phyloP scores from a whole-genome alignment of 2,113 vertebrate species.

The Apodemus speciosus region DNA sequence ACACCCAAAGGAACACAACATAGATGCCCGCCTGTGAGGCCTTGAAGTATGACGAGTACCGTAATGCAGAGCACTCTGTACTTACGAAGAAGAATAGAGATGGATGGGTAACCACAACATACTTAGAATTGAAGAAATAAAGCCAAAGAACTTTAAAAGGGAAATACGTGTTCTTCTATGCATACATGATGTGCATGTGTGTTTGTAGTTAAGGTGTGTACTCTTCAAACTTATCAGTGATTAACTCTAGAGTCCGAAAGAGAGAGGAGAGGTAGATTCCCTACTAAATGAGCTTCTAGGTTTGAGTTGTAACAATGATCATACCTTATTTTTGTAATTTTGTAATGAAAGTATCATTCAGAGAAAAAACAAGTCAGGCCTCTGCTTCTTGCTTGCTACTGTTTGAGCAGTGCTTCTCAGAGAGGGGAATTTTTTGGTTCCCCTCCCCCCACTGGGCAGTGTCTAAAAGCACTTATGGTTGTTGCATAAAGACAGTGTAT shows the following conservation, averaged over 20 bases:
- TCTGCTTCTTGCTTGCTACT: background rate
- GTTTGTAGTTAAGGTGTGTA: background rate
- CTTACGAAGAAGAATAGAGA: background rate
- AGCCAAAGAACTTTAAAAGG: background rate
- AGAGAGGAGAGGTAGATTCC: background rate
- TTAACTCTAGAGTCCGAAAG: background rate
- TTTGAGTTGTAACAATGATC: constrained; percentile 1
- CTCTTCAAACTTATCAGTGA: background rate
- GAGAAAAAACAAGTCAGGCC: background rate
- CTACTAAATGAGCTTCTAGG: background rate
- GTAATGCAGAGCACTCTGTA: background rate
- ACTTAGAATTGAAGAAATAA: background rate
- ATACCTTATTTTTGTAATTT: background rate
- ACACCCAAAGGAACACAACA: background rate
- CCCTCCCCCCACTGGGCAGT: background rate
- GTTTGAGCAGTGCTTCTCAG: background rate
- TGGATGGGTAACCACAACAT: background rate
- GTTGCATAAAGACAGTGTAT: background rate
- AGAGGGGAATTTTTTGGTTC: background rate
- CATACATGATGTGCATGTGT: background rate
- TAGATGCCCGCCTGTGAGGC: background rate
- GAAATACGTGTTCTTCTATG: background rate
- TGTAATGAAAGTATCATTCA: background rate
- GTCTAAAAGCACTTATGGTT: background rate
- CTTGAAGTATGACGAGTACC: background rate